These are phyloP conservation scores for Meliscaeva auricollis DNA, from an alignment of 2,888 invertebrate genomes.

Conservation along the genomic window DNA sequence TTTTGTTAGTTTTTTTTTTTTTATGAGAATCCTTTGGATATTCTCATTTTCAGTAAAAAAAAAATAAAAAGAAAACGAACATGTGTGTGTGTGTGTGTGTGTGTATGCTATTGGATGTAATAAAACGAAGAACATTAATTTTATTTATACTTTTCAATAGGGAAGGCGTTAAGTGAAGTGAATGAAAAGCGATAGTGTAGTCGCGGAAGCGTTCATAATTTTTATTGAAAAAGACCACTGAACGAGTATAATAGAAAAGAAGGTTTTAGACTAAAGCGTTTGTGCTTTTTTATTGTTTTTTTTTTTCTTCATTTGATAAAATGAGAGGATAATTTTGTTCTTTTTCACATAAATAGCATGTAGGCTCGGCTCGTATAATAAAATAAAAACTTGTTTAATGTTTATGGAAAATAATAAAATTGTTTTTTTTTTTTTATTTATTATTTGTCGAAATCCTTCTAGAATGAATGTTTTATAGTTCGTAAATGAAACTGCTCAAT, in stretches of 20 bases:
- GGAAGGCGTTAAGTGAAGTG: constrained; percentile 72
- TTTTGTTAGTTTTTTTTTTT: constrained; percentile 1
- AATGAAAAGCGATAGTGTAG: constrained; percentile 63
- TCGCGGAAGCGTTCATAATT: constrained; percentile 62
- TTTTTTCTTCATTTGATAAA: background rate
- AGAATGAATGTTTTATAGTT: too few relatives aligned
- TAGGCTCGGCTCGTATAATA: too few relatives aligned
- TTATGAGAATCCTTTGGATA: constrained; percentile 34
- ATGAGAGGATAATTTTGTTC: constrained; percentile 4
- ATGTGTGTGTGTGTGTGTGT: constrained; percentile 16
- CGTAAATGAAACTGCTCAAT: too few relatives aligned
- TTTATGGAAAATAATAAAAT: too few relatives aligned
- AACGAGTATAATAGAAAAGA: background rate
- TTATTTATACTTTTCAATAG: constrained; percentile 71
- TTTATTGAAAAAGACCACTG: constrained; percentile 49
- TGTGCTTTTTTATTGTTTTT: background rate
- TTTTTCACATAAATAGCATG: background rate
- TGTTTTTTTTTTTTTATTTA: too few relatives aligned
- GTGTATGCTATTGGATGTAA: constrained; percentile 59
- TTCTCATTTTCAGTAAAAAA: background rate
- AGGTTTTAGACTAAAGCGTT: background rate
- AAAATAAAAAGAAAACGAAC: background rate
- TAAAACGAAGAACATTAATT: constrained; percentile 72
- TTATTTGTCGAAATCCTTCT: too few relatives aligned
- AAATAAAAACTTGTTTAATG: too few relatives aligned